These are phyloP conservation scores for Zaprionus camerounensis DNA, from an alignment of 1,140 invertebrate genomes.

Conservation along the genomic window DNA sequence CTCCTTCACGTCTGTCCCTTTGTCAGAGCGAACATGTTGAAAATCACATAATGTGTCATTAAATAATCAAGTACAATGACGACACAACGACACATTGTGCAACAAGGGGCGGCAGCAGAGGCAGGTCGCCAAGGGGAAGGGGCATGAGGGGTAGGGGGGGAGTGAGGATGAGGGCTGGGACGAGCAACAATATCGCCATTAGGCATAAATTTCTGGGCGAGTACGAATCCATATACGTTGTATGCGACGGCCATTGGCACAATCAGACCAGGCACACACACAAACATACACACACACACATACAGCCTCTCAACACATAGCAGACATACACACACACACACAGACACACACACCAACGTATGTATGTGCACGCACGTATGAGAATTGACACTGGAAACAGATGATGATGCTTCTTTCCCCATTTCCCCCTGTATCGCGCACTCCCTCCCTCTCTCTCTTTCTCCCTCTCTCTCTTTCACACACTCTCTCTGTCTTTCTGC, in stretches of 20 bases:
- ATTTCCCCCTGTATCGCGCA: background rate
- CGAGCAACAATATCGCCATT: constrained; percentile 76
- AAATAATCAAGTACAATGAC: constrained; percentile 82
- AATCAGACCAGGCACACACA: constrained; percentile 40
- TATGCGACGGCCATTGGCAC: constrained; percentile 71
- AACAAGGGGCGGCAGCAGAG: constrained; percentile 32
- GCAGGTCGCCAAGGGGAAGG: background rate
- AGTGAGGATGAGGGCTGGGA: constrained; percentile 13
- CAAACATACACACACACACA: constrained; percentile 18
- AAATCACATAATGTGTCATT: constrained; percentile 83
- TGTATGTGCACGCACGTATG: constrained; percentile 25
- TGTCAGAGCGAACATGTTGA: constrained; percentile 60
- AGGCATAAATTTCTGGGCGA: constrained; percentile 70
- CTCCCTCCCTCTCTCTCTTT: background rate
- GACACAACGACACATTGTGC: constrained; percentile 59
- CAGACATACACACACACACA: constrained; percentile 11
- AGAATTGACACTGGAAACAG: constrained; percentile 24
- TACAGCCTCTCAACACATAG: background rate
- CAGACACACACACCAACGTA: constrained; percentile 14
- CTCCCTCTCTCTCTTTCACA: background rate
- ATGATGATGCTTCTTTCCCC: constrained; percentile 46
- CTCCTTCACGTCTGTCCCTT: constrained; percentile 14
- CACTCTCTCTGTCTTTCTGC: background rate
- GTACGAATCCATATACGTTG: constrained; percentile 29
- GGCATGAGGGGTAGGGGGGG: background rate